Conservation (phyloP, 2,797 vertebrate species). For the Cirrhinus molitorella region DNA sequence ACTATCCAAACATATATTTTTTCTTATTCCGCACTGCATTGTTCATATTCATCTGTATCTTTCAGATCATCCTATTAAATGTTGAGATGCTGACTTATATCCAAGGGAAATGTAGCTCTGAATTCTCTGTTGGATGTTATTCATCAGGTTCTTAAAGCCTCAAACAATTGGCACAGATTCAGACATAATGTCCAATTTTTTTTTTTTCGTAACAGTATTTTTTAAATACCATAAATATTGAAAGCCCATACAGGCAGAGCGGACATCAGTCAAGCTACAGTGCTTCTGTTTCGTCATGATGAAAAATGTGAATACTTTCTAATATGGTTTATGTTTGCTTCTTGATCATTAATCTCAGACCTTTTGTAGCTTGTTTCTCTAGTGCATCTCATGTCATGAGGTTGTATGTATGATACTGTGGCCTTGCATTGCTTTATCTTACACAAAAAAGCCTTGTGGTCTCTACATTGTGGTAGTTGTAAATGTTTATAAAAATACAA, state of each 20-base stretch:
- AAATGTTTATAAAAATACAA: conserved; percentile 94
- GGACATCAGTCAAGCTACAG: conserved; percentile 33
- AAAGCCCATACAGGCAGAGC: conserved; percentile 9
- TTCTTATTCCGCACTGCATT: conserved; percentile 32
- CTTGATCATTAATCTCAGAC: conserved; percentile 37
- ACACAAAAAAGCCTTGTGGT: conserved; percentile 74
- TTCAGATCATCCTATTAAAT: conserved; percentile 14
- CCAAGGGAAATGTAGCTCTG: conserved; percentile 50
- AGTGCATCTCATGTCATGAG: conserved; percentile 71
- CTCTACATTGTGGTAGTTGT: conserved; percentile 89
- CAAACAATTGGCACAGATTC: conserved; percentile 12
- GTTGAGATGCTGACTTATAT: conserved; percentile 24
- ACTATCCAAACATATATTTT: conserved; percentile 48
- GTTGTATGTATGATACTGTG: conserved; percentile 80
- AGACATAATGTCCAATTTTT: neutral
- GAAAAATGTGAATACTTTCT: conserved; percentile 57
- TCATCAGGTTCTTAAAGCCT: conserved; percentile 12
- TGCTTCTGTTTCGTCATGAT: conserved; percentile 31
- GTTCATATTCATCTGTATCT: conserved; percentile 4
- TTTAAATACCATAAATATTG: conserved; percentile 6
- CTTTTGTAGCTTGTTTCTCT: conserved; percentile 49
- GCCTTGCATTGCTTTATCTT: conserved; percentile 89
- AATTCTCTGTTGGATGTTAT: conserved; percentile 9
- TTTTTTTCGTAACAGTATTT: conserved; percentile 40
- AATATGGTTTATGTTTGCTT: conserved; percentile 24